These are phyloP conservation scores for Muscicapa comitata DNA, from an alignment of 2,797 vertebrate species.

Conservation along the genomic window DNA sequence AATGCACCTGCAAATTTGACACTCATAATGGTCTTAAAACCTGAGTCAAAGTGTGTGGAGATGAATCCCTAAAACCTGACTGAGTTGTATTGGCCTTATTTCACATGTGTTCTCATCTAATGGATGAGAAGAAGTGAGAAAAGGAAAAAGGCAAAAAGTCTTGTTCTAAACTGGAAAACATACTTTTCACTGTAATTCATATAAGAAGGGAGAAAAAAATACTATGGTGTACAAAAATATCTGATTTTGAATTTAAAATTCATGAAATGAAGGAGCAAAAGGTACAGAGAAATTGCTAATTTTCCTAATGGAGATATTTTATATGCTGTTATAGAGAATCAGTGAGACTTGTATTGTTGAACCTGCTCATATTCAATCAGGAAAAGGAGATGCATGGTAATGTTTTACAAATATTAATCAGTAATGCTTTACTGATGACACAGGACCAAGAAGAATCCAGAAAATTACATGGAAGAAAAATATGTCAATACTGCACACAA, in stretches of 20 bases:
- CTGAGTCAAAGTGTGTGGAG: not conserved
- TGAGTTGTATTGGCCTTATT: not conserved
- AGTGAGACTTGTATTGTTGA: not conserved
- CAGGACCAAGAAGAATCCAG: not conserved
- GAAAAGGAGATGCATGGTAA: not conserved
- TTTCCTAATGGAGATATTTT: not conserved
- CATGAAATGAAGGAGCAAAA: not conserved
- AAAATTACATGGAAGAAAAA: not conserved
- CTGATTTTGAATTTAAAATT: not conserved
- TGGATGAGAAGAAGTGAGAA: not conserved
- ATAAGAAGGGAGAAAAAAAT: not conserved
- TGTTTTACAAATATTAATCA: not conserved
- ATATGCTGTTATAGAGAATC: not conserved
- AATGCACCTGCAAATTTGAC: not conserved
- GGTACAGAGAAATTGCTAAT: not conserved
- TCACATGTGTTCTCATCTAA: not conserved
- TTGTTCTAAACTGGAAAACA: not conserved
- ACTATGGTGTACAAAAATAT: fast-evolving
- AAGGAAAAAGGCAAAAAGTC: not conserved
- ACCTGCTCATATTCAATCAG: not conserved
- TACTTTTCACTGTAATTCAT: not conserved
- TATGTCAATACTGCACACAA: not conserved
- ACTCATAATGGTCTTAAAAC: not conserved
- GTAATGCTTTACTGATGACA: not conserved
- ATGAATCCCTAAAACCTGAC: not conserved